Evolutionary conservation across 2,888 invertebrate genomes (phyloP).

Genomic region (Plebejus anna): DNA sequence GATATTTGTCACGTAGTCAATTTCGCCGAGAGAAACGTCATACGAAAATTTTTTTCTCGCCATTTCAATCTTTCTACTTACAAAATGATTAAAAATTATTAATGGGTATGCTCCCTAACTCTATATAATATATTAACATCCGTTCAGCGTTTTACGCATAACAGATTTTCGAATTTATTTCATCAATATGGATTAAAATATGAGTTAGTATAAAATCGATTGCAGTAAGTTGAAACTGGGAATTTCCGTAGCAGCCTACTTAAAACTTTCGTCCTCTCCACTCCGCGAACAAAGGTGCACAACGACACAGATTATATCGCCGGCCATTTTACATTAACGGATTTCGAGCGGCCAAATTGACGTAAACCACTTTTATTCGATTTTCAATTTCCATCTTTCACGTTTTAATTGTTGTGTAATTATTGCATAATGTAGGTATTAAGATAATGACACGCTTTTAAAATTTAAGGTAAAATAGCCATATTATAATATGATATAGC

Average conservation of each 20-base stretch:
- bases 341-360: conserved; percentile 16
- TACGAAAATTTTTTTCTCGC: no score
- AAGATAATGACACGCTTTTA: conserved; percentile 5
- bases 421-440: background rate
- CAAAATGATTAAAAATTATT: no score
- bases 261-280: background rate
- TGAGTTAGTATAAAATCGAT: background rate
- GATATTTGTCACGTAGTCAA: no score
- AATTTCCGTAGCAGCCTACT: background rate
- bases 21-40: no score
- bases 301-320: conserved; percentile 13
- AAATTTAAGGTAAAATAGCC: background rate
- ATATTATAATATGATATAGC: background rate
- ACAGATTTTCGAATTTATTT: background rate
- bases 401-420: conserved; percentile 1
- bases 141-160: no score
- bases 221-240: background rate
- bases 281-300: background rate
- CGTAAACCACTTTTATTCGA: conserved; percentile 1
- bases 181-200: background rate
- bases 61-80: no score
- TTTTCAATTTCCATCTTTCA: conserved; percentile 20
- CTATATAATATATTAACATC: no score
- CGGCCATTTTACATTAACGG: conserved; percentile 2
- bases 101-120: no score